Evolutionary conservation across 2,797 vertebrate genomes (phyloP).

Genomic region (Channallabes apus): DNA sequence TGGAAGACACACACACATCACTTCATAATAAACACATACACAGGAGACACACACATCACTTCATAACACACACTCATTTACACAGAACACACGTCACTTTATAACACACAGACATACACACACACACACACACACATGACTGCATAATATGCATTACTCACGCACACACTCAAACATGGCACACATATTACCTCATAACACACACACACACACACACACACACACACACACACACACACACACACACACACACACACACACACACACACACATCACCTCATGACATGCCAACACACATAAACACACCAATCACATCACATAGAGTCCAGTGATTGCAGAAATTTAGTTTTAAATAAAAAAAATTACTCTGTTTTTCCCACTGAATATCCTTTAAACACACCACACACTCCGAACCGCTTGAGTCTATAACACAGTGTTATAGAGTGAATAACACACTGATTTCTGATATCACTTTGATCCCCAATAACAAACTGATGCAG

Average conservation of each 20-base stretch:
- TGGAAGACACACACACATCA: background rate
- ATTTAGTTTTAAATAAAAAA: background rate
- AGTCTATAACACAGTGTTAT: background rate
- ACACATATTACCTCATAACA: background rate
- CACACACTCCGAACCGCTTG: background rate
- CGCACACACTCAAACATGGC: background rate
- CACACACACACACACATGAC: background rate
- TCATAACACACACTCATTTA: background rate
- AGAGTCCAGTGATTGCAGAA: background rate
- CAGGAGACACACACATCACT: background rate
- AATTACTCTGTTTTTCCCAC: background rate
- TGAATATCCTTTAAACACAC: background rate
- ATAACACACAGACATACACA: background rate
- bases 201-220: background rate
- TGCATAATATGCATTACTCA: background rate
- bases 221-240: background rate
- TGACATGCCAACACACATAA: background rate
- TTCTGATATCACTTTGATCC: background rate
- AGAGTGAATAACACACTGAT: background rate
- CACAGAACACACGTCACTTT: background rate
- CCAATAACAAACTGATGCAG: background rate
- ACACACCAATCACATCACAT: background rate
- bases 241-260: background rate
- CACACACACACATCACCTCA: background rate
- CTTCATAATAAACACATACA: background rate